phyloP scores from a whole-genome alignment of 2,888 invertebrate species.

The Harpalus rubripes region DNA sequence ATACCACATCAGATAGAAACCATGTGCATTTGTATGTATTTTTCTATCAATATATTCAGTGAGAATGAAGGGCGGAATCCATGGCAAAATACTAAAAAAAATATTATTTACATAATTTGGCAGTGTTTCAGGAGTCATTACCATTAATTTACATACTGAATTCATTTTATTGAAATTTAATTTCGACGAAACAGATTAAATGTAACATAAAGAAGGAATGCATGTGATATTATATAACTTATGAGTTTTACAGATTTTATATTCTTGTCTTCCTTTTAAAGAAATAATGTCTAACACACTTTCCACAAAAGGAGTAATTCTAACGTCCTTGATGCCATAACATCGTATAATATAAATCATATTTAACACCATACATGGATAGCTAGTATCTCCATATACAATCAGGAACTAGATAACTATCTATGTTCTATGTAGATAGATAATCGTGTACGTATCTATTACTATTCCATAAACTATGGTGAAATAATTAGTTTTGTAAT shows the following conservation, averaged over 20 bases:
- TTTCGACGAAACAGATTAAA: no score
- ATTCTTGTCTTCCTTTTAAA: background rate
- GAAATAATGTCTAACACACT: background rate
- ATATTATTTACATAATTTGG: no score
- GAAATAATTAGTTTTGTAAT: conserved; percentile 8
- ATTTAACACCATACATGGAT: background rate
- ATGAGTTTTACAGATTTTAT: background rate
- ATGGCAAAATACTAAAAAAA: no score
- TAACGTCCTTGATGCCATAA: conserved; percentile 29
- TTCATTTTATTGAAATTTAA: no score
- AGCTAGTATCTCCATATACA: background rate
- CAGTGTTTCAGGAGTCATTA: no score
- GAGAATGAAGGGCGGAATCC: no score
- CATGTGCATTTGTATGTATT: no score
- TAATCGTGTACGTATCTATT: background rate
- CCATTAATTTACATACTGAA: no score
- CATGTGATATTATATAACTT: background rate
- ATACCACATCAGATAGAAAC: no score
- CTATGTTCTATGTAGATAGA: background rate
- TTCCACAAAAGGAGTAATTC: conserved; percentile 25
- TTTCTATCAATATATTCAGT: no score
- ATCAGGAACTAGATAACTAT: background rate
- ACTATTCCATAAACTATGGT: conserved; percentile 21
- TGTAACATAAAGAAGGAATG: background rate
- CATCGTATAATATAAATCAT: conserved; percentile 18